Evolutionary conservation across 2,113 vertebrate species (phyloP).

Genomic region (Coptodon bakossiorum): DNA sequence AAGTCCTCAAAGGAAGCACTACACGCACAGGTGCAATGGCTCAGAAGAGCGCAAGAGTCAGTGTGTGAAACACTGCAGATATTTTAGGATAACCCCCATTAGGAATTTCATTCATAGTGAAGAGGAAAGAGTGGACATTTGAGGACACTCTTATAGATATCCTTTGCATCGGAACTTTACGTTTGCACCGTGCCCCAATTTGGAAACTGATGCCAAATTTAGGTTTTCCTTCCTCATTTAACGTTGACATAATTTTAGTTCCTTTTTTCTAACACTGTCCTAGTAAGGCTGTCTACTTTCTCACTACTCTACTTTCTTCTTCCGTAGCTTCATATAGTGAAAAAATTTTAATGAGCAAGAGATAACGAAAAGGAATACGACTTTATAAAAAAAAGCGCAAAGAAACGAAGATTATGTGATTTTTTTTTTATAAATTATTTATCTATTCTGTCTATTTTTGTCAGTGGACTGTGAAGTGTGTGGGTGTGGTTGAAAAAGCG

Average conservation of each 20-base stretch:
- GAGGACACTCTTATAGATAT: background rate
- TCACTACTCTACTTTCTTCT: constrained; percentile 7
- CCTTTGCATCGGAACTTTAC: background rate
- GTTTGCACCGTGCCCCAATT: constrained; percentile 16
- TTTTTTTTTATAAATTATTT: constrained; percentile 10
- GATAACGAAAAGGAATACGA: constrained; percentile 27
- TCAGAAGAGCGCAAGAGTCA: constrained; percentile 10
- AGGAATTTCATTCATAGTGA: background rate
- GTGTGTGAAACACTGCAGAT: constrained; percentile 7
- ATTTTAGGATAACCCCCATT: constrained; percentile 26
- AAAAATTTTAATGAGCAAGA: constrained; percentile 49
- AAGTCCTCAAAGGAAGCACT: constrained; percentile 40
- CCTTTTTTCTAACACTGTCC: background rate
- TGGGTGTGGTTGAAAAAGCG: constrained; percentile 33
- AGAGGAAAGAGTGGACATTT: background rate
- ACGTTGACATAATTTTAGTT: background rate
- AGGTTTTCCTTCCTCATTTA: constrained; percentile 3
- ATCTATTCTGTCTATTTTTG: constrained; percentile 18
- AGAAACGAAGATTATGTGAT: constrained; percentile 34
- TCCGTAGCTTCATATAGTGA: background rate
- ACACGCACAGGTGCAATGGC: constrained; percentile 44
- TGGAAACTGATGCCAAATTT: constrained; percentile 3
- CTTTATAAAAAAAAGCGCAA: constrained; percentile 29
- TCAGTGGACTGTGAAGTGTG: constrained; percentile 44
- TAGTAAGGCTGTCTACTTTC: constrained; percentile 11